Percentiles rank a stretch among this genome's conserved stretches.
Evolutionary conservation across 2,797 vertebrate genomes (phyloP).

Genomic region (Sebastes reedi): DNA sequence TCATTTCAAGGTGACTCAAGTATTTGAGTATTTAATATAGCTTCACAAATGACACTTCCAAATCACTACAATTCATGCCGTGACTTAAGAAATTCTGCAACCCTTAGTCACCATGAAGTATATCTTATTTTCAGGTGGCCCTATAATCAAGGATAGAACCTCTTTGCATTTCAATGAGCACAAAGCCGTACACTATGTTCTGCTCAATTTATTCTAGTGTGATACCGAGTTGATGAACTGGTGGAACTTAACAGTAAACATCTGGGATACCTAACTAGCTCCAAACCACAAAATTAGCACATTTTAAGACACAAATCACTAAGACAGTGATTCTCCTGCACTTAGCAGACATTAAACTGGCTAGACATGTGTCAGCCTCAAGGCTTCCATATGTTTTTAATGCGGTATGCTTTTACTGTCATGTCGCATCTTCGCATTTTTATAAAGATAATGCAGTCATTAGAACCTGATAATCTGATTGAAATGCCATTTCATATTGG

Average conservation of each 20-base stretch:
- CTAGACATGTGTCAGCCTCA: conserved; percentile 36
- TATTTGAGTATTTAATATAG: conserved; percentile 42
- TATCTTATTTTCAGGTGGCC: conserved; percentile 33
- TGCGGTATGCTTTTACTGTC: conserved; percentile 19
- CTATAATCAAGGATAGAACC: conserved; percentile 21
- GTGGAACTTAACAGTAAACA: conserved; percentile 17
- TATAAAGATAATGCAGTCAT: not conserved
- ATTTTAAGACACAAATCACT: conserved; percentile 6
- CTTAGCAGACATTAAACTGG: conserved; percentile 22
- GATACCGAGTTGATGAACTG: conserved; percentile 15
- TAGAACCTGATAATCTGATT: conserved; percentile 4
- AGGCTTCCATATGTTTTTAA: conserved; percentile 47
- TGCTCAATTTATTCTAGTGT: conserved; percentile 19
- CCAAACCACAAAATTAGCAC: conserved; percentile 9
- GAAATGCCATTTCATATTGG: not conserved
- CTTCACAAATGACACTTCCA: conserved; percentile 29
- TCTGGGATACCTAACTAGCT: not conserved
- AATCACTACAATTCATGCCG: conserved; percentile 31
- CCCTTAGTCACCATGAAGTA: conserved; percentile 15
- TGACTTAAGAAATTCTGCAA: conserved; percentile 24
- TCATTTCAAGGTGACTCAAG: conserved; percentile 50
- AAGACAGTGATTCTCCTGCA: conserved; percentile 15
- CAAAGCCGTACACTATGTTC: not conserved
- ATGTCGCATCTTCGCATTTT: conserved; percentile 22
- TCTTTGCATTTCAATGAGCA: conserved; percentile 34